These are phyloP conservation scores for Euplexia lucipara DNA, from an alignment of 2,888 invertebrate species.

Conservation along the genomic window DNA sequence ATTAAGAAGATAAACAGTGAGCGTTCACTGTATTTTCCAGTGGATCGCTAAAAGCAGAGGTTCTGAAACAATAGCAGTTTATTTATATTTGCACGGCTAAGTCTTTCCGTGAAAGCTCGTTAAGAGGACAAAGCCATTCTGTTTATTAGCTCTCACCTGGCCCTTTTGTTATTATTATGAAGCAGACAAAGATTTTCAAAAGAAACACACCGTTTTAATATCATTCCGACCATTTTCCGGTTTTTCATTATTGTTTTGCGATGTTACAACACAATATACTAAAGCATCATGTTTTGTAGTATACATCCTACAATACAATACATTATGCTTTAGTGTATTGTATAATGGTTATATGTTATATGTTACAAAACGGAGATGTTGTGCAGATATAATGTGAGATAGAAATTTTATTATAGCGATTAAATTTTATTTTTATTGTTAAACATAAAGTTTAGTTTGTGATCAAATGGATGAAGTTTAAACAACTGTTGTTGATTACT, in stretches of 20 bases:
- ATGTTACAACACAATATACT: neutral
- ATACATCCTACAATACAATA: no score
- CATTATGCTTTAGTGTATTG: no score
- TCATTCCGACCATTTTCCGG: conserved; percentile 62
- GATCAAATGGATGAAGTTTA: conserved; percentile 14
- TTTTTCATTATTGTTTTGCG: conserved; percentile 35
- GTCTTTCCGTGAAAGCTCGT: conserved; percentile 77
- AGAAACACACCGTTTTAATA: conserved; percentile 64
- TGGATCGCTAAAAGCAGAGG: conserved; percentile 71
- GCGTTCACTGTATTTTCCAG: conserved; percentile 64
- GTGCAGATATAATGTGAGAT: neutral
- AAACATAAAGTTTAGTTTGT: conserved; percentile 9
- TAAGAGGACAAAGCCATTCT: conserved; percentile 78
- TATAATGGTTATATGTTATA: neutral
- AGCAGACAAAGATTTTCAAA: conserved; percentile 70
- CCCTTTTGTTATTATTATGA: conserved; percentile 76
- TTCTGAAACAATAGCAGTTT: conserved; percentile 76
- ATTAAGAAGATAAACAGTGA: conserved; percentile 70
- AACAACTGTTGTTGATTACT: conserved; percentile 24
- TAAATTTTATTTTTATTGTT: conserved; percentile 26
- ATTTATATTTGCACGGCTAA: conserved; percentile 74
- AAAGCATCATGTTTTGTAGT: neutral
- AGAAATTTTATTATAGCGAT: conserved; percentile 20
- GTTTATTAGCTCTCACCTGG: conserved; percentile 81
- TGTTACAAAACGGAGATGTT: neutral